Evolutionary conservation across 2,797 vertebrate species (phyloP), one percentile per base, ranked within the genome.

Genomic region (Ceyx erithaca): DNA sequence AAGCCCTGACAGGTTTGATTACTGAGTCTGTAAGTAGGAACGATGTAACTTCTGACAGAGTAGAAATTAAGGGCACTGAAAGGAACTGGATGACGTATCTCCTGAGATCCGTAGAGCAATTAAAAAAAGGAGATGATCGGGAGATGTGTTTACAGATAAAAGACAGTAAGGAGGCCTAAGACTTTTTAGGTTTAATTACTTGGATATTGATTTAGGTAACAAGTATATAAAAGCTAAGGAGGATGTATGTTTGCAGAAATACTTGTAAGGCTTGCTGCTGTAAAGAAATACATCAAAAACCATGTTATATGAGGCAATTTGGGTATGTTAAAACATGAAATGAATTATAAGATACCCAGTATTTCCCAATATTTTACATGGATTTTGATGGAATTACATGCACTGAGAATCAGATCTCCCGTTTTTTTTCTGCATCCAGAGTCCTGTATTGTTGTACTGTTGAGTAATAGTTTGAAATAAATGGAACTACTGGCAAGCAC

Each of bases 141-240:
- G 78, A 87, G 61, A 45, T 80, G 12, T 91, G 48, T 94, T 97
- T 93, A 80, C 73, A 95, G 80, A 92, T 93, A 78, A 94, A 94
- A 94, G 55, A 70, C 52, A 82, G 48, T 41, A 33, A 61, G 45
- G 23, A 84, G 48, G 61, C 58, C 70, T 58, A 75, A 63, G 52
- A 64, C 84, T 95, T 95, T 93, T 86, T 52, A 89, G 80, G 94
- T 96, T 96, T 97, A 97, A 97, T 90, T 90, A 96, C 64, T 78
- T 83, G 61, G 40, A 58, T 97, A 97, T 96, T 93, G 96, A 96
- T 96, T 94, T 91, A 61, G 33, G 73, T 95, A 94, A 83, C 26
- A 89, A 93, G 84, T 62, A 90, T 92, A 81, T 67, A 94, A 66
- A 94, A 92, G 28, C 57, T 75, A 87, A 76, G 75, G 73, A 70